A percentile compares a stretch with the other conserved stretches of the same genome.
These are phyloP conservation scores for Physella acuta DNA, from an alignment of 1,140 invertebrate species.

Conservation along the genomic window DNA sequence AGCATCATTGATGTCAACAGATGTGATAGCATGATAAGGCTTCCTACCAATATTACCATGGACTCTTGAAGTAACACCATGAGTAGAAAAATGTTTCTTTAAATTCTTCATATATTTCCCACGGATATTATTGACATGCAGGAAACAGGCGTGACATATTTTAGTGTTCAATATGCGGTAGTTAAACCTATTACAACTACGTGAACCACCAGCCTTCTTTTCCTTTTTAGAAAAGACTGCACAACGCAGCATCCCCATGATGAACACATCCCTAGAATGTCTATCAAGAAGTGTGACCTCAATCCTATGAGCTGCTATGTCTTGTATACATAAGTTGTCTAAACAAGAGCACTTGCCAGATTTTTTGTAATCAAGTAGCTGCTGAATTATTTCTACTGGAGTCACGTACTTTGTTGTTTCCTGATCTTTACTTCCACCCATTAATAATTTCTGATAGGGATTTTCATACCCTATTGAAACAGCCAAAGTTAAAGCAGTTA, in stretches of 20 bases:
- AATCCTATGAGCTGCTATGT: conserved; percentile 9
- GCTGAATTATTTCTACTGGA: conserved; percentile 16
- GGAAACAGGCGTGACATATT: conserved; percentile 12
- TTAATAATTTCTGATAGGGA: conserved; percentile 3
- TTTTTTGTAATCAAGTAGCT: conserved; percentile 11
- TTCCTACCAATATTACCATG: conserved; percentile 16
- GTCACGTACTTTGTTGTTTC: conserved; percentile 7
- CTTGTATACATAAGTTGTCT: not conserved
- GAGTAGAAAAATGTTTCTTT: conserved; percentile 7
- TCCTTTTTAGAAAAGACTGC: not conserved
- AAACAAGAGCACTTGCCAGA: conserved; percentile 5
- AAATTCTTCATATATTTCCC: conserved; percentile 19
- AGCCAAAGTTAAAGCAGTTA: conserved; percentile 8
- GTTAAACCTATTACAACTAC: not conserved
- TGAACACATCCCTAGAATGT: conserved; percentile 15
- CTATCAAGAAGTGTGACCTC: conserved; percentile 6
- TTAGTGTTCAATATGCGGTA: conserved; percentile 13
- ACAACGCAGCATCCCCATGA: conserved; percentile 14
- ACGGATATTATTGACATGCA: conserved; percentile 11
- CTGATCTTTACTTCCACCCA: not conserved
- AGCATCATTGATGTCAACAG: conserved; percentile 4
- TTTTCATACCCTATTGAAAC: not conserved
- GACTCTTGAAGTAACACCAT: conserved; percentile 2
- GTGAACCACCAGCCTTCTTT: not conserved
- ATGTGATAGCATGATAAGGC: conserved; percentile 15